Evolutionary conservation across 2,888 invertebrate genomes (phyloP), one percentile per base, ranked within the genome.

Genomic region (Bugulina stolonifera): DNA sequence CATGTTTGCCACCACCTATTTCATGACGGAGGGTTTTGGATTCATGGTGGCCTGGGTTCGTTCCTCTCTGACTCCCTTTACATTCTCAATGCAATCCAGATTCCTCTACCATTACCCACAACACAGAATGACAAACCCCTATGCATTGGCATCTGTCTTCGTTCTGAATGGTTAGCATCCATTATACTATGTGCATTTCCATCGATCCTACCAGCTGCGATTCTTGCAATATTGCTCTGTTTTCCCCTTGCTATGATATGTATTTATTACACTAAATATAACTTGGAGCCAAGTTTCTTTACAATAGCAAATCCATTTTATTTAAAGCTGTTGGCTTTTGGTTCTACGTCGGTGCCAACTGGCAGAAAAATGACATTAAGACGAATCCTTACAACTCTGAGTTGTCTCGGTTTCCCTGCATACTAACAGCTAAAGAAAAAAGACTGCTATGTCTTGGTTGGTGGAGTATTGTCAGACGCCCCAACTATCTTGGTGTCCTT

Each of bases 401-500:
- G 75, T 85, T 92, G 74, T 84, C 88, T 78, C 86, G 81, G 76
- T 75, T 83, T 54, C 79, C 81, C 72, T 81, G 80, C 1, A 78
- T 84, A 32, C 77, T 79, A 5, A 83, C 83, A n/a, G 71, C 76
- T n/a, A 76, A 78, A 58, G 93, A 92, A 18, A 91, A 90, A 80
- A 90, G 90, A 73, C 85, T 94, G 69, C 85, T 94, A 29, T 87
- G 90, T 1, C 90, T 91, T 14, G 89, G 91, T 3, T 87, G 90
- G 79, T 95, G 94, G 94, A 92, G 93, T 0, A 79, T 88, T 25
- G 86, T 93, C 5, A 89, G 94, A 73, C 94, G 94, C 85, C 94
- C 94, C 1, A 94, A 95, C 85, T 93, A 94, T 81, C 82, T 91
- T 18, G 94, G 94, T 0, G 93, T 93, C 78, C 89, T 94, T 27